phyloP scores from a whole-genome alignment of 2,797 vertebrate species.

The Sebastes hopkinsi region DNA sequence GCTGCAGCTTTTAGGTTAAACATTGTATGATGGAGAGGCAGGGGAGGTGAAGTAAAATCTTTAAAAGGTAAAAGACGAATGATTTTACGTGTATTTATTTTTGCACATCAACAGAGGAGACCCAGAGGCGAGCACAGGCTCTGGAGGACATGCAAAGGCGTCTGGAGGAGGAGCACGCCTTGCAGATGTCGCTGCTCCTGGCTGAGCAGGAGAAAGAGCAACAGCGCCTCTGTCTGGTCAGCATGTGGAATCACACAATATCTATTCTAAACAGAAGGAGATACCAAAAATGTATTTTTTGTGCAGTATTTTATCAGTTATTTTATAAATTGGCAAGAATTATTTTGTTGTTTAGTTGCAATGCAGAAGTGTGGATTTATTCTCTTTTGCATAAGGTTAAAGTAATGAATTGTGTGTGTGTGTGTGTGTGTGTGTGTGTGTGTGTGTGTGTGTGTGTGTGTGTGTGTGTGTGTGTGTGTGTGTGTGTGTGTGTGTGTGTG shows the following conservation, averaged over 20 bases:
- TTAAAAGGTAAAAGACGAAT: neutral
- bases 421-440: neutral
- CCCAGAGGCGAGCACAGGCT: constrained; percentile 83
- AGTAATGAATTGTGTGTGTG: neutral
- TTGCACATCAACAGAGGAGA: constrained; percentile 72
- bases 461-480: too few species aligned
- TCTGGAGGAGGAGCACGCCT: constrained; percentile 90
- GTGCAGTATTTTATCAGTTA: neutral
- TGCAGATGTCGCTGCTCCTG: constrained; percentile 89
- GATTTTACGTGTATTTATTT: constrained; percentile 11
- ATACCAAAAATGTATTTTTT: neutral
- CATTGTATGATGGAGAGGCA: neutral
- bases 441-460: neutral
- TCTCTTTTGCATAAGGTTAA: neutral
- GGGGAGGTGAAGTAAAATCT: neutral
- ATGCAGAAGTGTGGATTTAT: neutral
- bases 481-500: neutral
- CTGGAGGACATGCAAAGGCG: constrained; percentile 91
- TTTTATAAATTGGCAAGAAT: neutral
- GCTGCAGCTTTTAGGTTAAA: neutral
- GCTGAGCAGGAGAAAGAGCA: constrained; percentile 93
- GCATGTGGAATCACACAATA: constrained; percentile 27
- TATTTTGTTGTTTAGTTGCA: neutral
- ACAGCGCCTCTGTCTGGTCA: constrained; percentile 87
- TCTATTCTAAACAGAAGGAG: neutral